A percentile compares a stretch with the other conserved stretches of the same genome.
Conservation (phyloP, 2,888 invertebrate species). For the Drosophila quinaria region DNA sequence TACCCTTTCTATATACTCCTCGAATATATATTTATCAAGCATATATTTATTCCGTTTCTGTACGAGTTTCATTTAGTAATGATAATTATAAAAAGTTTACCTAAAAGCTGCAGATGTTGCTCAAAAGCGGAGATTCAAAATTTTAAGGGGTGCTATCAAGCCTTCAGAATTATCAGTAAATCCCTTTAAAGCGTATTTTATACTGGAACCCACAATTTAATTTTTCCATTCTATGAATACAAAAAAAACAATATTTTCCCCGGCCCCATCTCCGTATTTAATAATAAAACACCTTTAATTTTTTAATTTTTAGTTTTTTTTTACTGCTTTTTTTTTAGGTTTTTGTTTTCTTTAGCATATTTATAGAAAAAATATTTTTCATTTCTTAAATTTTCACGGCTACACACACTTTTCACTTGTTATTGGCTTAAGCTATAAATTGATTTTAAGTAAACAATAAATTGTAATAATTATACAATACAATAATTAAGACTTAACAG, state of each 20-base stretch:
- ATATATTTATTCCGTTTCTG: neutral
- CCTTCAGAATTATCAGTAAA: neutral
- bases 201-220: neutral
- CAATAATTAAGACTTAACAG: constrained; percentile 72
- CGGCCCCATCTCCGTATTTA: neutral
- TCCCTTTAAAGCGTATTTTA: neutral
- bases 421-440: constrained; percentile 69
- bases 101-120: no score
- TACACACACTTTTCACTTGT: constrained; percentile 50
- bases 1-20: neutral
- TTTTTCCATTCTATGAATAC: neutral
- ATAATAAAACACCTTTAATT: constrained; percentile 14
- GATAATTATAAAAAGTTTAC: neutral
- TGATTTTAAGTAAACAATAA: constrained; percentile 76
- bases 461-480: constrained; percentile 70
- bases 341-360: constrained; percentile 59
- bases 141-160: no score
- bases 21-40: constrained; percentile 1
- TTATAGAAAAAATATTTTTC: constrained; percentile 80
- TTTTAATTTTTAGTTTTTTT: constrained; percentile 48
- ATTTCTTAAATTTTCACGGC: constrained; percentile 55
- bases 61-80: neutral
- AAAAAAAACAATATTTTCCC: no score
- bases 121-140: no score
- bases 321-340: constrained; percentile 57